A percentile compares a stretch with the other conserved stretches of the same genome.
These are phyloP conservation scores for Lottia scabra DNA, from an alignment of 2,888 invertebrate species.

Conservation along the genomic window DNA sequence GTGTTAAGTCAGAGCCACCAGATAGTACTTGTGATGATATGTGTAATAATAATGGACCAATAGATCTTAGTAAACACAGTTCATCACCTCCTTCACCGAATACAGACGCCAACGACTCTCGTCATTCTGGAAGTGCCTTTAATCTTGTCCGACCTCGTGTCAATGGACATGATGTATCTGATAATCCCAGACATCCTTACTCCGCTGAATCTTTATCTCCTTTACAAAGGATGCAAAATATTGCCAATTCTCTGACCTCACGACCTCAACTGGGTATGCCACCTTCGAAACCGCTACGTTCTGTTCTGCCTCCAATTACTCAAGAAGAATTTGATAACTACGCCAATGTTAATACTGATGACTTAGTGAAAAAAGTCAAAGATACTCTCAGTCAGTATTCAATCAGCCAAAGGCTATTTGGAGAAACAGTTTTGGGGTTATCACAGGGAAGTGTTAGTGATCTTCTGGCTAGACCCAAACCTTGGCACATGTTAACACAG, in stretches of 20 bases:
- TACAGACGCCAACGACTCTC: conserved; percentile 45
- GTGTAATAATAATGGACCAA: conserved; percentile 48
- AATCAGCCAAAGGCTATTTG: conserved; percentile 95
- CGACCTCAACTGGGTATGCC: conserved; percentile 74
- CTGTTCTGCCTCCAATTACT: conserved; percentile 96
- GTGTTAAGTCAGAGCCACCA: conserved; percentile 53
- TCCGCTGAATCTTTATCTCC: conserved; percentile 85
- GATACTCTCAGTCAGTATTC: conserved; percentile 71
- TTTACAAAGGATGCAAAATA: conserved; percentile 96
- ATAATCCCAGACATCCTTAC: conserved; percentile 73
- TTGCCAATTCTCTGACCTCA: conserved; percentile 91
- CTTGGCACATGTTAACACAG: conserved; percentile 99
- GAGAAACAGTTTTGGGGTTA: conserved; percentile 88
- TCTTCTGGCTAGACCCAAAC: conserved; percentile 94
- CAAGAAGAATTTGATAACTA: conserved; percentile 99
- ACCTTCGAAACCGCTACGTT: conserved; percentile 83
- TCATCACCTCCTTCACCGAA: conserved; percentile 44
- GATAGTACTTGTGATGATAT: conserved; percentile 53
- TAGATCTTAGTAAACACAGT: conserved; percentile 58
- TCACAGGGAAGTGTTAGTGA: conserved; percentile 92
- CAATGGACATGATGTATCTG: conserved; percentile 72
- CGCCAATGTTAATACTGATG: conserved; percentile 97
- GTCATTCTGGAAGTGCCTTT: conserved; percentile 75
- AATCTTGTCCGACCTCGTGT: conserved; percentile 82
- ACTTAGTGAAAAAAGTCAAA: conserved; percentile 87